Evolutionary conservation across 2,797 vertebrate species (phyloP), one percentile per base, ranked within the genome.

Genomic region (Erethizon dorsatum): DNA sequence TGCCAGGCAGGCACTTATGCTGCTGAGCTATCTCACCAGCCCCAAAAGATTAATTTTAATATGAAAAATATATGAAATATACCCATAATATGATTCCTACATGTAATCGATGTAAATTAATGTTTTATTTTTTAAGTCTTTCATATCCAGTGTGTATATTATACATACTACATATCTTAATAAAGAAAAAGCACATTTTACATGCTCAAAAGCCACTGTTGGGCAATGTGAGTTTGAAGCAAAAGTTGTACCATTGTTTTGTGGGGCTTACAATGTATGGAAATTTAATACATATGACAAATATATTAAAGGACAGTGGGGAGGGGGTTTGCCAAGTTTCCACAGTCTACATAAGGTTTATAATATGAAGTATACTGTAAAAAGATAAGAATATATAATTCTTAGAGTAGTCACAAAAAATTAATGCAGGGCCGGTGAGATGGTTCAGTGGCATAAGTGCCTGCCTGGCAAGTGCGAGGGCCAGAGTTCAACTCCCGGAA

Each of bases 121-220:
- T 59, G 12, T 79, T 91, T 88, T 82, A 14, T 31, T 87, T 85
- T 41, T 89, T 83, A 82, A 90, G 20, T 89, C 2, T 83, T 96
- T 61, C 47, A 87, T 73, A 86, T 52, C 20, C 24, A 91, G 61
- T 5, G 71, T 54, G 41, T 6, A 73, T 75, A 91, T 91, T 78
- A 85, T 17, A 82, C 7, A 88, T 57, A 52, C 13, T 80, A 37
- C 13, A 41, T 18, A 79, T 92, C 82, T 92, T n/a, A 82, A 28
- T 31, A 57, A 0, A 6, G 54, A 73, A 73, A 77, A 91, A 83
- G 54, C 50, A 59, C 41, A 93, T 59, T 79, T 90, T 13, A 65
- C 80, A n/a, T 63, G 17, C 33, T 88, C 52, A 67, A 57, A 73
- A 93, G 45, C 13, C 26, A 80, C n/a, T 0, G 2, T 13, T 84